Conservation (phyloP, 37 sponge, comb jelly and placozoan genomes). For the Aplysina aerophoba region DNA sequence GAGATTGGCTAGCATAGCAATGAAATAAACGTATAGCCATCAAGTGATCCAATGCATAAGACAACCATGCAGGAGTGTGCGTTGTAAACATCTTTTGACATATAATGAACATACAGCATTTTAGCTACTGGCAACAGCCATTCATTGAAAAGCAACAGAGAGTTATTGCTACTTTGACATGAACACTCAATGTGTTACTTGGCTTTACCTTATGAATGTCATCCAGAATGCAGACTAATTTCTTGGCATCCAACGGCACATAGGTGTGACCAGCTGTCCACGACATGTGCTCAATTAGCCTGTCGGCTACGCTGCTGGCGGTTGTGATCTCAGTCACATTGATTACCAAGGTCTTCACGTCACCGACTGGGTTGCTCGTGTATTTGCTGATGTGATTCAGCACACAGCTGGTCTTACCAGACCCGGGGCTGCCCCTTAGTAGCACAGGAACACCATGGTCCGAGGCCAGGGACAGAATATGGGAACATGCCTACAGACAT, state of each 20-base stretch:
- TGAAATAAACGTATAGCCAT: too few species aligned
- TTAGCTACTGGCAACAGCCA: too few species aligned
- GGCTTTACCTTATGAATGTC: conserved; percentile 64
- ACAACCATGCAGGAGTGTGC: too few species aligned
- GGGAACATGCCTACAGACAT: neutral
- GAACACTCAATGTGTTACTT: too few species aligned
- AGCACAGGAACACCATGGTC: conserved; percentile 54
- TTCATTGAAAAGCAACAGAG: too few species aligned
- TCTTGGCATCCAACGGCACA: conserved; percentile 52
- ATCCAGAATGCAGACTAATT: conserved; percentile 70
- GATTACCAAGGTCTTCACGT: conserved; percentile 34
- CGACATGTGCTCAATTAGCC: conserved; percentile 51
- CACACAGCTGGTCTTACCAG: conserved; percentile 67
- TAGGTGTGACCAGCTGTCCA: conserved; percentile 86
- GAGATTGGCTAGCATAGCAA: too few species aligned
- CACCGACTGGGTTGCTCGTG: neutral
- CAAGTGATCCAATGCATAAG: too few species aligned
- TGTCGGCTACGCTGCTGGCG: conserved; percentile 34
- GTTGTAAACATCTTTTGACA: too few species aligned
- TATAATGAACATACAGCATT: too few species aligned
- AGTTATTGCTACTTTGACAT: too few species aligned
- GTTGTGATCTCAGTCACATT: conserved; percentile 27
- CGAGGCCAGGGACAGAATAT: neutral
- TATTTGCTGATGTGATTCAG: conserved; percentile 1
- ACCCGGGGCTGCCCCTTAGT: conserved; percentile 53